A percentile compares a stretch with the other conserved stretches of the same genome.
phyloP scores from a whole-genome alignment of 1,140 invertebrate species.

The Mizuhopecten yessoensis region DNA sequence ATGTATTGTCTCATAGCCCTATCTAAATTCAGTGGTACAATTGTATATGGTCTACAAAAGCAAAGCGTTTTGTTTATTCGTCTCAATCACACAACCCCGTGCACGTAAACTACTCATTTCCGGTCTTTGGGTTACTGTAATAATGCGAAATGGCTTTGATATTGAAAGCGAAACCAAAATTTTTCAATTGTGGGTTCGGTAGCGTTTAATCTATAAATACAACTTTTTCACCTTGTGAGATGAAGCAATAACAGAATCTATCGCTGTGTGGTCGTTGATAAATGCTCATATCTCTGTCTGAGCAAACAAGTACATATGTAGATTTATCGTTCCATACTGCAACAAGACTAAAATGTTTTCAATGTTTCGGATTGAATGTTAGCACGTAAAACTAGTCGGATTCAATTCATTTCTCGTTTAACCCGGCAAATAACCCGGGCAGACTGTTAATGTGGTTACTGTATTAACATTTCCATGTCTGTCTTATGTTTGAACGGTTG shows the following conservation, averaged over 20 bases:
- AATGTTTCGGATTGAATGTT: conserved; percentile 22
- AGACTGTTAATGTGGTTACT: conserved; percentile 19
- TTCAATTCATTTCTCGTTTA: neutral
- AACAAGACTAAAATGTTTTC: neutral
- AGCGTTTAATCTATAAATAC: neutral
- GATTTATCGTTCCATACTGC: neutral
- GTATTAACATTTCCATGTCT: neutral
- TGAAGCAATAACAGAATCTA: neutral
- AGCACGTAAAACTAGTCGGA: neutral
- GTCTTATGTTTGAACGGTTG: neutral
- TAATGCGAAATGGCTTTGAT: neutral
- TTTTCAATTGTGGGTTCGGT: neutral
- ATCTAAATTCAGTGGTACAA: too few relatives aligned
- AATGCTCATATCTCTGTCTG: neutral
- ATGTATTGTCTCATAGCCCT: neutral
- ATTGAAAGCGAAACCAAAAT: conserved; percentile 9
- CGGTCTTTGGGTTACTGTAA: neutral
- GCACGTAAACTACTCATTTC: conserved; percentile 32
- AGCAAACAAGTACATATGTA: too few relatives aligned
- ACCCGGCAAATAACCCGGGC: neutral
- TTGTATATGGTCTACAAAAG: neutral
- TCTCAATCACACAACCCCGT: neutral
- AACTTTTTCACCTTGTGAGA: neutral
- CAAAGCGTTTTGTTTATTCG: neutral
- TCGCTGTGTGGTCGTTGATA: neutral